These are phyloP conservation scores for Mycalesis mineus DNA, from an alignment of 2,888 invertebrate species.

Conservation along the genomic window DNA sequence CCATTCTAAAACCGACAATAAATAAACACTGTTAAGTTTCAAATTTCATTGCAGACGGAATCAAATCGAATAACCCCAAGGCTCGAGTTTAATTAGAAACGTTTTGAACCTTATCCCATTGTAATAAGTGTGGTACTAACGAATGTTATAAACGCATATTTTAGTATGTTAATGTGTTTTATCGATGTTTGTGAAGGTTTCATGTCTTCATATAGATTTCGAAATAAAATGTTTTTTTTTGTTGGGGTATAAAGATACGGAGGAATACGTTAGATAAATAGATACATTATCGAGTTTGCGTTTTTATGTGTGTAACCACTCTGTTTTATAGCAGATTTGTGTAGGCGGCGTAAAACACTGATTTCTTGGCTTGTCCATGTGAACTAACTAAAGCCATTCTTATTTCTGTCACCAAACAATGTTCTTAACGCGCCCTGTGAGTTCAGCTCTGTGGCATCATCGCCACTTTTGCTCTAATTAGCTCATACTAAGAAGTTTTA, in stretches of 20 bases:
- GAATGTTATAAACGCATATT: conserved; percentile 26
- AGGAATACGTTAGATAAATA: not conserved
- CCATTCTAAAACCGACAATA: conserved; percentile 1
- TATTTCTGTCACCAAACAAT: too few relatives aligned
- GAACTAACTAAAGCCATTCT: too few relatives aligned
- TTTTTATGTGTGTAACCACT: too few relatives aligned
- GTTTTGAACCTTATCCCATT: conserved; percentile 22
- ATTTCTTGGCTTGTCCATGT: too few relatives aligned
- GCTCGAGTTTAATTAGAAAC: not conserved
- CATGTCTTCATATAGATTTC: conserved; percentile 34
- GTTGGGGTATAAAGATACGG: conserved; percentile 9
- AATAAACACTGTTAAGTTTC: conserved; percentile 15
- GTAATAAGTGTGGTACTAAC: conserved; percentile 16
- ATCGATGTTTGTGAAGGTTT: conserved; percentile 32
- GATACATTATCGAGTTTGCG: not conserved
- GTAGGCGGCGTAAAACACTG: too few relatives aligned
- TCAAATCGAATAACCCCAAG: conserved; percentile 1
- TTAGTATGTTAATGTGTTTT: conserved; percentile 34
- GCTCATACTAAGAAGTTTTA: too few relatives aligned
- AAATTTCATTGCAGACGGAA: conserved; percentile 14
- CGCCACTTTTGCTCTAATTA: too few relatives aligned
- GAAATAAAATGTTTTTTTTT: conserved; percentile 11
- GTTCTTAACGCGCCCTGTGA: too few relatives aligned
- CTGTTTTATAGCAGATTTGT: too few relatives aligned
- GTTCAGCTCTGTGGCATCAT: too few relatives aligned